Evolutionary conservation across 1,140 invertebrate species (phyloP).

Genomic region (Homarus americanus): DNA sequence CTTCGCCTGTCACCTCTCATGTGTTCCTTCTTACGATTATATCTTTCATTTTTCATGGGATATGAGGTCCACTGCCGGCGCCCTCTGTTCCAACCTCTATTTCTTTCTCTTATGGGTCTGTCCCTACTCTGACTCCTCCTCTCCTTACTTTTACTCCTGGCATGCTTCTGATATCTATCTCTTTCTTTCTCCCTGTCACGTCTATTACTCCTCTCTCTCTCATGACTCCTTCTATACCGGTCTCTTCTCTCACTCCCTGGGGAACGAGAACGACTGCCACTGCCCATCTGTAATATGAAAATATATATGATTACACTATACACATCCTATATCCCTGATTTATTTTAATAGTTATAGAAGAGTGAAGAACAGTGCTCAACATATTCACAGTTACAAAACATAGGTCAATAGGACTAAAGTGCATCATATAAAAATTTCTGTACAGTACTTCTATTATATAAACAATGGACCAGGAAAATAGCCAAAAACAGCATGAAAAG

Average conservation of each 20-base stretch:
- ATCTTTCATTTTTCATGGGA: constrained; percentile 24
- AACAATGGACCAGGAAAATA: too few relatives aligned
- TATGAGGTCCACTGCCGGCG: neutral
- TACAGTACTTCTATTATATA: too few relatives aligned
- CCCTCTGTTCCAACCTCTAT: constrained; percentile 35
- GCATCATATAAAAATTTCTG: too few relatives aligned
- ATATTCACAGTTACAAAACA: too few relatives aligned
- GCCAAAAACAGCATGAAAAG: too few relatives aligned
- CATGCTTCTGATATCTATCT: constrained; percentile 3
- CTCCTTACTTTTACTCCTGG: constrained; percentile 9
- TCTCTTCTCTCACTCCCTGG: constrained; percentile 4
- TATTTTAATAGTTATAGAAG: too few relatives aligned
- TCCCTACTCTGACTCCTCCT: constrained; percentile 52
- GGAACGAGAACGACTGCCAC: constrained; percentile 24
- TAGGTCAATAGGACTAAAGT: too few relatives aligned
- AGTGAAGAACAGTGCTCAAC: too few relatives aligned
- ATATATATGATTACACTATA: neutral
- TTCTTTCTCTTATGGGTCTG: constrained; percentile 47
- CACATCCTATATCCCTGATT: too few relatives aligned
- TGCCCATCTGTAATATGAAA: constrained; percentile 38
- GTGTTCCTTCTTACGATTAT: constrained; percentile 56
- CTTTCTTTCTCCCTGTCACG: constrained; percentile 30
- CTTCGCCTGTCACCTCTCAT: constrained; percentile 70
- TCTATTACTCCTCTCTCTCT: constrained; percentile 57
- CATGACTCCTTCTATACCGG: constrained; percentile 5